phyloP scores from a whole-genome alignment of 2,113 vertebrate species.

The Polyodon spathula region DNA sequence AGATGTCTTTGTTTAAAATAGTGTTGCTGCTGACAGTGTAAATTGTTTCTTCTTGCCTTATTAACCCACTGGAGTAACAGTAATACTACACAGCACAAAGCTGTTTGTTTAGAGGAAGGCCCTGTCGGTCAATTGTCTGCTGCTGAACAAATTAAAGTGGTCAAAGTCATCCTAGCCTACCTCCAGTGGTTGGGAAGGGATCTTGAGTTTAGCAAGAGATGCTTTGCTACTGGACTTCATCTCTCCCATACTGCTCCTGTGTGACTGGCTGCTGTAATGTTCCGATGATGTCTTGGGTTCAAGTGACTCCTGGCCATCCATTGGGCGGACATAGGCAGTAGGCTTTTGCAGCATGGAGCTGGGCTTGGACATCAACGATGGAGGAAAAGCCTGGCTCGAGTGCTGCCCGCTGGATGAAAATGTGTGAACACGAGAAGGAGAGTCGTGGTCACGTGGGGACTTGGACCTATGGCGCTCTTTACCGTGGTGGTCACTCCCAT shows the following conservation, averaged over 20 bases:
- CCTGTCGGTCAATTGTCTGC: no score
- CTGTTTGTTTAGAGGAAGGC: no score
- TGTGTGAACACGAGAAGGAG: conserved; percentile 80
- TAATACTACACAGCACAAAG: no score
- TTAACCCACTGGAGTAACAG: no score
- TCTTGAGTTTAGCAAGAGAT: conserved; percentile 90
- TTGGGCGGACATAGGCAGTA: conserved; percentile 93
- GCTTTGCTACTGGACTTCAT: conserved; percentile 89
- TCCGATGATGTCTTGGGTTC: conserved; percentile 84
- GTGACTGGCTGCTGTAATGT: conserved; percentile 75
- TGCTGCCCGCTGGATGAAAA: conserved; percentile 80
- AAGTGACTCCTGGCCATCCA: conserved; percentile 93
- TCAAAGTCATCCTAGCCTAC: conserved; percentile 48
- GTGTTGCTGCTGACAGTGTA: no score
- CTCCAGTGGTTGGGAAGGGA: conserved; percentile 86
- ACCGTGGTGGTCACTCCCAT: conserved; percentile 75
- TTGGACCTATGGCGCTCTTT: conserved; percentile 92
- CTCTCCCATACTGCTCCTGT: conserved; percentile 72
- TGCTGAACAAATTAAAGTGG: no score
- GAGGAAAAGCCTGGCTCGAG: conserved; percentile 83
- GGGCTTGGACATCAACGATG: conserved; percentile 89
- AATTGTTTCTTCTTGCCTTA: no score
- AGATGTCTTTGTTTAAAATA: no score
- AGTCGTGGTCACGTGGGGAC: conserved; percentile 87
- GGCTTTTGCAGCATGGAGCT: conserved; percentile 92